Conservation (phyloP, 2,113 vertebrate genomes). For the Manacus vitellinus region DNA sequence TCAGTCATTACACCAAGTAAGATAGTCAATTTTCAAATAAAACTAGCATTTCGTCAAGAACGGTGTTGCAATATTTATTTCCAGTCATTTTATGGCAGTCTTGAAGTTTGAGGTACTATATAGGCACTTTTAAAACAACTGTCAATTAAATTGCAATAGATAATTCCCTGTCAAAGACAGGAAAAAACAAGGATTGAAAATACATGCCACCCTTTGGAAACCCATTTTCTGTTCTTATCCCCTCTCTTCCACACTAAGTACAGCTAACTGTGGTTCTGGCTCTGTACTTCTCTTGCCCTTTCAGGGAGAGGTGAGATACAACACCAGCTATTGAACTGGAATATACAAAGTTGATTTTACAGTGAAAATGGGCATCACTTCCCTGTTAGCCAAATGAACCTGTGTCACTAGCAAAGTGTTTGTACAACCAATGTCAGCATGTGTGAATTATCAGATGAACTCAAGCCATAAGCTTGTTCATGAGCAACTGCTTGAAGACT, state of each 20-base stretch:
- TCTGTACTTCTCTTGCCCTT: not conserved
- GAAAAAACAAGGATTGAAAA: not conserved
- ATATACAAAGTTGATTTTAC: not conserved
- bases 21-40: not conserved
- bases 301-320: not conserved
- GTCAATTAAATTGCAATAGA: not conserved
- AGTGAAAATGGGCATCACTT: not conserved
- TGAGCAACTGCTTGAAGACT: conserved; percentile 13
- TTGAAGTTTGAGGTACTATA: not conserved
- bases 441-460: not conserved
- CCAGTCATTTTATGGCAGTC: not conserved
- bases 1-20: not conserved
- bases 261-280: not conserved
- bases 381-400: not conserved
- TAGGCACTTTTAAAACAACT: not conserved
- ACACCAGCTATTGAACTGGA: not conserved
- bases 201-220: not conserved
- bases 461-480: not conserved
- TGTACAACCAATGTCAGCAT: not conserved
- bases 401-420: not conserved
- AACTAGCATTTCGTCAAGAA: not conserved
- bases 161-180: not conserved
- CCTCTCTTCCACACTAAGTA: not conserved
- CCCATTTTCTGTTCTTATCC: not conserved
- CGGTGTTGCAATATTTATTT: not conserved